Evolutionary conservation across 1,140 invertebrate genomes (phyloP).

Genomic region (Rhopalosiphum maidis): DNA sequence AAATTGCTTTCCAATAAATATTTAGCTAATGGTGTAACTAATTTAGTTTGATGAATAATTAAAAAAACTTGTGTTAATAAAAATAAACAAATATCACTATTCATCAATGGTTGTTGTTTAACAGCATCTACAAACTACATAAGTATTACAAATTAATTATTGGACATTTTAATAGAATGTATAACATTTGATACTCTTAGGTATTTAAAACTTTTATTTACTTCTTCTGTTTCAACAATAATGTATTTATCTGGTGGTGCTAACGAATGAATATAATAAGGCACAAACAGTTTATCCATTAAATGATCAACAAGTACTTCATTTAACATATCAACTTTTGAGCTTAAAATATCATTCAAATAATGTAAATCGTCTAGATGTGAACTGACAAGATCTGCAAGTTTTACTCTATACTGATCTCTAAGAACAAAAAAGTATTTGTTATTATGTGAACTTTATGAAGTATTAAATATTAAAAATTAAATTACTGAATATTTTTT

Average conservation of each 20-base stretch:
- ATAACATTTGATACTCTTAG: neutral
- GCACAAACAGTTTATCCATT: constrained; percentile 90
- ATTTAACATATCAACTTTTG: constrained; percentile 92
- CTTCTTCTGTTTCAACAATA: constrained; percentile 65
- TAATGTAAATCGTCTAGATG: constrained; percentile 98
- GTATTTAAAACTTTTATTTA: constrained; percentile 59
- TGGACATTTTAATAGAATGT: neutral
- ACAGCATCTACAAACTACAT: constrained; percentile 61
- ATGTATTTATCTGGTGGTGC: constrained; percentile 63
- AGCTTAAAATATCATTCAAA: constrained; percentile 93
- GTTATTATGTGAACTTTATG: neutral
- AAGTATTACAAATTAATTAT: constrained; percentile 66
- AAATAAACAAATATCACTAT: constrained; percentile 75
- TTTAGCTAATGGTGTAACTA: constrained; percentile 87
- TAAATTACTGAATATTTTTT: constrained; percentile 69
- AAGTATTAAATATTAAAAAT: neutral
- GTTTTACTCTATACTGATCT: constrained; percentile 59
- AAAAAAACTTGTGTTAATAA: constrained; percentile 95
- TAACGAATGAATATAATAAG: constrained; percentile 93
- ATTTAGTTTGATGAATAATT: constrained; percentile 86
- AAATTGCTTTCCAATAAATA: constrained; percentile 77
- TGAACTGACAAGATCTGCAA: constrained; percentile 95
- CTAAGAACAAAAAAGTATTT: constrained; percentile 62
- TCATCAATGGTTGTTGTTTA: constrained; percentile 54
- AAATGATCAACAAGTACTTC: constrained; percentile 95